Conservation (phyloP, 2,113 vertebrate species). For the Odontophorus gujanensis region DNA sequence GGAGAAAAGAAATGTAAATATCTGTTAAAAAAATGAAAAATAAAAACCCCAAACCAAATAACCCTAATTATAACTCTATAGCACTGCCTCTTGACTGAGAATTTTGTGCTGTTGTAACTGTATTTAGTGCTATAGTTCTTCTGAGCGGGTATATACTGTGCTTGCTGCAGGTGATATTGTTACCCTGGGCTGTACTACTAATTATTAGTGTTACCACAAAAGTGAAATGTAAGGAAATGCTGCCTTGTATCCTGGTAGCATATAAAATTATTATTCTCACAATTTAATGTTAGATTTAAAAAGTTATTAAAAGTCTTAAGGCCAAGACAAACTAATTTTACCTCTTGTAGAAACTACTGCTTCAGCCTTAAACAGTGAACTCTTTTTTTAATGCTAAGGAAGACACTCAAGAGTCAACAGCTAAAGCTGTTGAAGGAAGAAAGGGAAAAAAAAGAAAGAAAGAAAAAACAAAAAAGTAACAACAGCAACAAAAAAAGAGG, state of each 20-base stretch:
- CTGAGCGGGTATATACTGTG: background rate
- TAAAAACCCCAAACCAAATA: background rate
- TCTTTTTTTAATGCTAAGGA: background rate
- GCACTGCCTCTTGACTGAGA: background rate
- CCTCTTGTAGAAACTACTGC: background rate
- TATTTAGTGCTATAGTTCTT: background rate
- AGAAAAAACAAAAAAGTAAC: background rate
- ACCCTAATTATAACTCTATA: background rate
- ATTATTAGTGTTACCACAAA: background rate
- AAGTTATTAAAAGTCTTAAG: background rate
- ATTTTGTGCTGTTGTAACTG: background rate
- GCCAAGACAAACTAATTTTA: background rate
- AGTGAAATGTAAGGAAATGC: background rate
- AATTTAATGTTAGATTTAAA: background rate
- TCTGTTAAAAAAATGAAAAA: background rate
- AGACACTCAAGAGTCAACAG: background rate
- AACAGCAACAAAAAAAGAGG: background rate
- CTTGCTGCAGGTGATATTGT: background rate
- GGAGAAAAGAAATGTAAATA: slow-evolving; percentile 45
- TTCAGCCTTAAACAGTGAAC: background rate
- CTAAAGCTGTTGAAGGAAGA: background rate
- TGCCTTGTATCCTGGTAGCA: background rate
- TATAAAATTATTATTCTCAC: background rate
- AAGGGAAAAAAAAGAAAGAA: background rate
- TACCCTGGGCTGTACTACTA: background rate